A percentile compares a stretch with the other conserved stretches of the same genome.
Conservation (phyloP, 2,797 vertebrate genomes). For the Pogonophryne albipinna region DNA sequence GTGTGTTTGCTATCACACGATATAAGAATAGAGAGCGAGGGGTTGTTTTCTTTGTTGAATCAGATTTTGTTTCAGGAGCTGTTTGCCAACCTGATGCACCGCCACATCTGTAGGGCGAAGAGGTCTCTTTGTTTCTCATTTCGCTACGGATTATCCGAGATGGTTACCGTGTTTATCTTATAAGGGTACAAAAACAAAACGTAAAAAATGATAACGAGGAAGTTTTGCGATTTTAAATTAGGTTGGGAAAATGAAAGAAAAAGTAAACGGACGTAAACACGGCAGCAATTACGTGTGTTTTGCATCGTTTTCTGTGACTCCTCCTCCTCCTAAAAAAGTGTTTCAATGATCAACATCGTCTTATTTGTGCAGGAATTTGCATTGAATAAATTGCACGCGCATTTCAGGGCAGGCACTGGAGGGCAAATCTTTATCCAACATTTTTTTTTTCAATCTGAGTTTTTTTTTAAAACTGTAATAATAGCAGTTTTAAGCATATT, state of each 20-base stretch:
- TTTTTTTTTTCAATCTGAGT: too few relatives aligned
- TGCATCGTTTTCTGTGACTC: not conserved
- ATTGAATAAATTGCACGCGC: not conserved
- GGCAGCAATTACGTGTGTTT: not conserved
- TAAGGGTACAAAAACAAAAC: not conserved
- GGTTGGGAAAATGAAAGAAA: not conserved
- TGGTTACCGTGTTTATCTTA: not conserved
- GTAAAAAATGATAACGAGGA: fast-evolving
- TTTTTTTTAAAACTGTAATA: not conserved
- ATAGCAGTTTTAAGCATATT: conserved; percentile 15
- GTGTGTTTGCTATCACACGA: fast-evolving
- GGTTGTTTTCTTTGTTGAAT: not conserved
- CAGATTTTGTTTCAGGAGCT: not conserved
- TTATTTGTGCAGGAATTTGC: not conserved
- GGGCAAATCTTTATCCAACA: too few relatives aligned
- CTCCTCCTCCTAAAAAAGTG: not conserved
- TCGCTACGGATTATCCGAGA: not conserved
- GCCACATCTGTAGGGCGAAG: conserved; percentile 30
- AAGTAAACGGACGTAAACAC: conserved; percentile 1
- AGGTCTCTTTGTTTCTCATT: conserved; percentile 63
- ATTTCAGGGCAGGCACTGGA: not conserved
- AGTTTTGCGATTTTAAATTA: not conserved
- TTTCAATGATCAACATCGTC: not conserved
- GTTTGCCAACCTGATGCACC: conserved; percentile 73
- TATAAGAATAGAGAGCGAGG: not conserved